Conservation (phyloP, 2,797 vertebrate species). For the Chromobotia macracanthus region DNA sequence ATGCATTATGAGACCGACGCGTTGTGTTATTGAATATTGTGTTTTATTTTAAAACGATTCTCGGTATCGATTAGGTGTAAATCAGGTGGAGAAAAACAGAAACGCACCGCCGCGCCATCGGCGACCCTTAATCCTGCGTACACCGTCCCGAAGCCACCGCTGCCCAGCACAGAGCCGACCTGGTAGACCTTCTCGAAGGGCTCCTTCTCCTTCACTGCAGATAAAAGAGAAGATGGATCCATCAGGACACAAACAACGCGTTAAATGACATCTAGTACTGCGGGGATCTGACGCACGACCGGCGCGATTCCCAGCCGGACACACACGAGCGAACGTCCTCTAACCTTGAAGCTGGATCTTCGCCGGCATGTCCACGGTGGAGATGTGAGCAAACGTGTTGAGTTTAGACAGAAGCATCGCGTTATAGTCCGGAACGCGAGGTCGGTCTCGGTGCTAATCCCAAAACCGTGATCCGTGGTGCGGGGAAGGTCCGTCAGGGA, state of each 20-base stretch:
- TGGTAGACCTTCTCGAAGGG: conserved; percentile 91
- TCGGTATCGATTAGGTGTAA: too few species aligned
- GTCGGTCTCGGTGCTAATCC: conserved; percentile 53
- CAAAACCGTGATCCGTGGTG: conserved; percentile 44
- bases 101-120: conserved; percentile 87
- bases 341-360: conserved; percentile 87
- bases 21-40: background rate
- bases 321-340: conserved; percentile 33
- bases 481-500: conserved; percentile 48
- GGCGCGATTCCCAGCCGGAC: conserved; percentile 16
- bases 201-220: conserved; percentile 86
- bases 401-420: conserved; percentile 93
- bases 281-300: background rate
- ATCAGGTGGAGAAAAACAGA: background rate
- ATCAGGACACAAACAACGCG: background rate
- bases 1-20: background rate
- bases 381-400: conserved; percentile 88
- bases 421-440: conserved; percentile 65
- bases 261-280: background rate
- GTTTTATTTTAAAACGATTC: too few species aligned
- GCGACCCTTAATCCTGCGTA: conserved; percentile 83
- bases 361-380: conserved; percentile 83
- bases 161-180: conserved; percentile 88
- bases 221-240: conserved; percentile 8
- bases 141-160: conserved; percentile 91